Conservation (phyloP, 2,888 invertebrate genomes). For the Ecliptopera silaceata region DNA sequence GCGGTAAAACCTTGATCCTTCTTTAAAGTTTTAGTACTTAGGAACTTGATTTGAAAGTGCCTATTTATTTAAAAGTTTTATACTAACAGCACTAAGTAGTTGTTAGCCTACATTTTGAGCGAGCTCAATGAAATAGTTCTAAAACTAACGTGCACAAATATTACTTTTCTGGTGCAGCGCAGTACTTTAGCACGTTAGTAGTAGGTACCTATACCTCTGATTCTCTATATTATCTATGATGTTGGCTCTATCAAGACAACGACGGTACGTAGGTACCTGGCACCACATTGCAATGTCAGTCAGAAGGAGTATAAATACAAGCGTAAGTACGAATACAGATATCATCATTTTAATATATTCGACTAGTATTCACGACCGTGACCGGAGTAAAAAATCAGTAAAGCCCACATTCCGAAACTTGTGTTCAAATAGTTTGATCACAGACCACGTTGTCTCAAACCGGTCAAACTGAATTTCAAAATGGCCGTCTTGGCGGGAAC, state of each 20-base stretch:
- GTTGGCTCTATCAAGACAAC: too few relatives aligned
- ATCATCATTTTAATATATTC: slow-evolving; percentile 10
- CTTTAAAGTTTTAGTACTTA: slow-evolving; percentile 22
- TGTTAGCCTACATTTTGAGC: too few relatives aligned
- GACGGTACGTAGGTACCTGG: too few relatives aligned
- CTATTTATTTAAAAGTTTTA: slow-evolving; percentile 20
- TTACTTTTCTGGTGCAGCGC: too few relatives aligned
- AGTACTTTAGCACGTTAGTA: too few relatives aligned
- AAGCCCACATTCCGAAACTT: slow-evolving; percentile 50
- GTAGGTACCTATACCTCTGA: too few relatives aligned
- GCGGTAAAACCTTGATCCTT: slow-evolving; percentile 25
- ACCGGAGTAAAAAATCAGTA: slow-evolving; percentile 48
- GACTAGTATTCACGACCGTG: slow-evolving; percentile 23
- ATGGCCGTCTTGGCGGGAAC: slow-evolving; percentile 69
- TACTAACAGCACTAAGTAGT: not conserved
- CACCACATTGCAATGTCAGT: too few relatives aligned
- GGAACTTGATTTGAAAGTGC: slow-evolving; percentile 20
- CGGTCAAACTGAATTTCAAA: slow-evolving; percentile 71
- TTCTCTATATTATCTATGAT: too few relatives aligned
- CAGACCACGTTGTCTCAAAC: slow-evolving; percentile 51
- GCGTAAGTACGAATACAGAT: not conserved
- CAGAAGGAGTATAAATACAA: too few relatives aligned
- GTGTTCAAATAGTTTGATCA: slow-evolving; percentile 10
- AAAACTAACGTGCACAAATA: too few relatives aligned
- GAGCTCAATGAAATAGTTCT: too few relatives aligned